Percentiles rank a stretch among this genome's conserved stretches.
These are phyloP conservation scores for Meloidogyne exigua DNA, from an alignment of 1,140 invertebrate genomes.

Conservation along the genomic window DNA sequence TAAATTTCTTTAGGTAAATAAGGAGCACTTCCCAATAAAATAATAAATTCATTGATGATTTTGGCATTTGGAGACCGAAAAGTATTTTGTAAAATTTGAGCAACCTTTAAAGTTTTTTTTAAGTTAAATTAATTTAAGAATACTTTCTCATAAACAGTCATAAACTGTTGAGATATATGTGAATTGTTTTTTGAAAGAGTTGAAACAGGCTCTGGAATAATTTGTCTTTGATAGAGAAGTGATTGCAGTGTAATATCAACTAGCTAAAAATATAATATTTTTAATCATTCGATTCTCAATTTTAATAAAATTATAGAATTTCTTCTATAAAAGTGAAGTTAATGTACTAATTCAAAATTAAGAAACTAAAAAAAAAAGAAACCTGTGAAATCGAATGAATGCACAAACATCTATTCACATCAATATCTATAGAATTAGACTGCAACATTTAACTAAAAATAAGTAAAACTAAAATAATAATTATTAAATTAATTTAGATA, in stretches of 20 bases:
- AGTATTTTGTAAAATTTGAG: conserved; percentile 19
- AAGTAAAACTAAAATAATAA: background rate
- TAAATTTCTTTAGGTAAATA: conserved; percentile 36
- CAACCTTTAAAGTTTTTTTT: conserved; percentile 23
- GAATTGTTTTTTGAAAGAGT: conserved; percentile 5
- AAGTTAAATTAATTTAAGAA: conserved; percentile 3
- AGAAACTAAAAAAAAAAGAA: background rate
- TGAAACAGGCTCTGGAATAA: conserved; percentile 32
- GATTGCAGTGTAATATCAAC: conserved; percentile 34
- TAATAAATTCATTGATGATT: conserved; percentile 29
- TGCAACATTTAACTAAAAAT: conserved; percentile 6
- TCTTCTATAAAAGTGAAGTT: no score
- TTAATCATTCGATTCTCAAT: background rate
- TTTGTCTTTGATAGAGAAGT: conserved; percentile 38
- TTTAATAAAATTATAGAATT: no score
- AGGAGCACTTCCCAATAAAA: conserved; percentile 30
- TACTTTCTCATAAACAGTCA: conserved; percentile 16
- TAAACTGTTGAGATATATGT: conserved; percentile 13
- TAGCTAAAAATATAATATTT: background rate
- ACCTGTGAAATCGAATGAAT: conserved; percentile 37
- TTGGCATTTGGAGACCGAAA: conserved; percentile 27
- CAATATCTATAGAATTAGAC: conserved; percentile 16
- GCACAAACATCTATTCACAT: conserved; percentile 31
- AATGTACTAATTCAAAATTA: no score
- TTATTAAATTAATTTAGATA: background rate